phyloP scores from a whole-genome alignment of 2,888 invertebrate genomes.

The Agriopis aurantiaria region DNA sequence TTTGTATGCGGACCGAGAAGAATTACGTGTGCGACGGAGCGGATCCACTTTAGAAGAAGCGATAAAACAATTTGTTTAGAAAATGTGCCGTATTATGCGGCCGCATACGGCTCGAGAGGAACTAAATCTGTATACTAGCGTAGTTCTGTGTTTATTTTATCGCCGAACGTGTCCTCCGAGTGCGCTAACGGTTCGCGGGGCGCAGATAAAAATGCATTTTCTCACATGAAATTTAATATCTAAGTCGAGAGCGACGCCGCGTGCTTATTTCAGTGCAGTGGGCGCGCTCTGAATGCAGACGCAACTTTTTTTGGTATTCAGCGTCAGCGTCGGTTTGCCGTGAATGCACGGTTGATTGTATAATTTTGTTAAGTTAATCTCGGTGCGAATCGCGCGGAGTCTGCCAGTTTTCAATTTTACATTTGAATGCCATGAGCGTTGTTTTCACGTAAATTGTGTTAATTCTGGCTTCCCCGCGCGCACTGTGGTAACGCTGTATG shows the following conservation, averaged over 20 bases:
- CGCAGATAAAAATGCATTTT: conserved; percentile 62
- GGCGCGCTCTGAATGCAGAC: conserved; percentile 40
- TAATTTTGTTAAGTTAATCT: conserved; percentile 76
- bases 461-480: conserved; percentile 42
- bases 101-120: conserved; percentile 58
- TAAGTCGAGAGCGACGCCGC: conserved; percentile 47
- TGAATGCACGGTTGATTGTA: conserved; percentile 74
- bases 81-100: conserved; percentile 71
- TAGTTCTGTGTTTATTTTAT: conserved; percentile 69
- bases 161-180: conserved; percentile 63
- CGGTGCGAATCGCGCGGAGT: conserved; percentile 61
- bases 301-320: conserved; percentile 52
- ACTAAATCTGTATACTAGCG: conserved; percentile 63
- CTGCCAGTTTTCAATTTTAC: conserved; percentile 71
- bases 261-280: conserved; percentile 49
- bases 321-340: conserved; percentile 41
- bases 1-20: conserved; percentile 83
- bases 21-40: conserved; percentile 76
- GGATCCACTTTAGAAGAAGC: conserved; percentile 76
- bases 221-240: conserved; percentile 56
- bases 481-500: conserved; percentile 51
- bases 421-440: conserved; percentile 65
- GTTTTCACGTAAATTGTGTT: conserved; percentile 67
- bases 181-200: conserved; percentile 53
- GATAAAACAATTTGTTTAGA: conserved; percentile 83